phyloP scores from a whole-genome alignment of 2,888 invertebrate genomes.

The Pomacea canaliculata region DNA sequence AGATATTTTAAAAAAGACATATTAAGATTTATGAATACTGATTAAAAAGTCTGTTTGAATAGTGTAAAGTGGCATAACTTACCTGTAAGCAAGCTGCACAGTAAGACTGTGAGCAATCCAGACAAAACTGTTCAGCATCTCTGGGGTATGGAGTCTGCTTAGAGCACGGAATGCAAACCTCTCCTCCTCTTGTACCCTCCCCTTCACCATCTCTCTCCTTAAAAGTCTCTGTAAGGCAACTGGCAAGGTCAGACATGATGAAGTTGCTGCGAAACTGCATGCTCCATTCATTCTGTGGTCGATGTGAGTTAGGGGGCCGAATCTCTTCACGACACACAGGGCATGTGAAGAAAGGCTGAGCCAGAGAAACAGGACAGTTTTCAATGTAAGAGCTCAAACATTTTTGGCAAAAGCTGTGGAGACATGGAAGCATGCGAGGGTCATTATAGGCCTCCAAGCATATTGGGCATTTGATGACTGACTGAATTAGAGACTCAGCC shows the following conservation, averaged over 20 bases:
- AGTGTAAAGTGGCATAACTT: not conserved
- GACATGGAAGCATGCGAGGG: constrained; percentile 26
- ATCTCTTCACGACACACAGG: constrained; percentile 25
- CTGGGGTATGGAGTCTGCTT: constrained; percentile 21
- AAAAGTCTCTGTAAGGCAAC: constrained; percentile 14
- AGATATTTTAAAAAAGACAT: too few relatives aligned
- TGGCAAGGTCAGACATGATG: constrained; percentile 28
- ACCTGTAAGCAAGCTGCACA: constrained; percentile 25
- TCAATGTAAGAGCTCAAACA: constrained; percentile 19
- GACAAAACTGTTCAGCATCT: constrained; percentile 24
- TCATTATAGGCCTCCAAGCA: constrained; percentile 22
- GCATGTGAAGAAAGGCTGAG: constrained; percentile 23
- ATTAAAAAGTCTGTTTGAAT: not conserved
- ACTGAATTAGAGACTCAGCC: constrained; percentile 24
- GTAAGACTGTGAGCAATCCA: constrained; percentile 23
- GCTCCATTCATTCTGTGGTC: constrained; percentile 18
- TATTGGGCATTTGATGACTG: constrained; percentile 25
- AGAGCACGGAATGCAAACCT: constrained; percentile 23
- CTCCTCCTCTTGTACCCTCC: constrained; percentile 11
- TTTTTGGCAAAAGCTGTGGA: constrained; percentile 22
- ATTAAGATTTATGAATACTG: too few relatives aligned
- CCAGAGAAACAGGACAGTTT: constrained; percentile 1
- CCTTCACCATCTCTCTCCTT: constrained; percentile 7
- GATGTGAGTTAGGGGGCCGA: constrained; percentile 17
- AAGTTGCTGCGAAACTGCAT: constrained; percentile 26